phyloP scores from a whole-genome alignment of 2,797 vertebrate species.

The Betta splendens region DNA sequence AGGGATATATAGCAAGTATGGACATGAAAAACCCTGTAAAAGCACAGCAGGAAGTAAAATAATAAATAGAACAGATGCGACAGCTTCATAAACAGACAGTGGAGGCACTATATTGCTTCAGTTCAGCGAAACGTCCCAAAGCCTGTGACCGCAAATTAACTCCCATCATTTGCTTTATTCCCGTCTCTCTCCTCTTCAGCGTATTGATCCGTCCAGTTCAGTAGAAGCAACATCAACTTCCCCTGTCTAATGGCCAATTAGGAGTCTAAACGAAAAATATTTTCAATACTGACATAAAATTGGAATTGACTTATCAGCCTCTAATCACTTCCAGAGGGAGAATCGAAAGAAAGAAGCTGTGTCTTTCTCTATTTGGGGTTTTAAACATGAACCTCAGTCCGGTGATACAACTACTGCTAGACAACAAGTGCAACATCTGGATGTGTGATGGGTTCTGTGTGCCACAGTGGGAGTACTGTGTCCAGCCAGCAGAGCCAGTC shows the following conservation, averaged over 20 bases:
- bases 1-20: conserved; percentile 38
- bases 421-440: conserved; percentile 39
- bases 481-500: conserved; percentile 72
- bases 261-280: conserved; percentile 43
- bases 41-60: conserved; percentile 7
- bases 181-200: conserved; percentile 12
- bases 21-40: conserved; percentile 25
- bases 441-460: conserved; percentile 30
- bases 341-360: conserved; percentile 1
- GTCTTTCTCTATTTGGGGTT: conserved; percentile 16
- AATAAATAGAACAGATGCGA: conserved; percentile 54
- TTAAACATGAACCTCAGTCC: conserved; percentile 10
- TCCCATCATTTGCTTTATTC: conserved; percentile 7
- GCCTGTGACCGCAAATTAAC: conserved; percentile 30
- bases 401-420: conserved; percentile 22
- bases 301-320: conserved; percentile 30
- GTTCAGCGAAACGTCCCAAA: conserved; percentile 23
- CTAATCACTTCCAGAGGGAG: conserved; percentile 11
- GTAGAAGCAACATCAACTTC: conserved; percentile 44
- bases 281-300: conserved; percentile 44
- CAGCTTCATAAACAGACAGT: conserved; percentile 29
- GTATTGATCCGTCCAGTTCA: conserved; percentile 44
- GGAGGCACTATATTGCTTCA: conserved; percentile 61
- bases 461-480: conserved; percentile 61
- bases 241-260: conserved; percentile 54